phyloP scores from a whole-genome alignment of 2,888 invertebrate genomes.

The Cenopis cana region DNA sequence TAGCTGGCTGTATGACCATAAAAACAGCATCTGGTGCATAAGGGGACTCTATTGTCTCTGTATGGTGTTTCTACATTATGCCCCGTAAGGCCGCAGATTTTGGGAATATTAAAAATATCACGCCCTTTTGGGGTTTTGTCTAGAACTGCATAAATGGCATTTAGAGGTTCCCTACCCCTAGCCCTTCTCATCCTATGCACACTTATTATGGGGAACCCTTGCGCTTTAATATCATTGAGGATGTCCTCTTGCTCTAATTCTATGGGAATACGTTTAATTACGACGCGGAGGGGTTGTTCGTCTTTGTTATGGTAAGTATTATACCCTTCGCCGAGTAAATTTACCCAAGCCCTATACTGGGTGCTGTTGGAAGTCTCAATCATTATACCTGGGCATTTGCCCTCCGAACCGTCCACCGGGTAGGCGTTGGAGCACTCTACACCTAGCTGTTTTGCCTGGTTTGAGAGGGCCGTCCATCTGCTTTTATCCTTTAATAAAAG shows the following conservation, averaged over 20 bases:
- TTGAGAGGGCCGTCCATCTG: not conserved
- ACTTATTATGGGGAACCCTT: not conserved
- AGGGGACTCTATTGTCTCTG: not conserved
- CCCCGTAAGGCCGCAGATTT: not conserved
- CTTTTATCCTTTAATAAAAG: not conserved
- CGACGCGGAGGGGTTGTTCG: not conserved
- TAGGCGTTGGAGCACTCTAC: not conserved
- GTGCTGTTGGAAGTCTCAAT: not conserved
- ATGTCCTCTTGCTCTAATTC: not conserved
- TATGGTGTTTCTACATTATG: not conserved
- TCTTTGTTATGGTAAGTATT: not conserved
- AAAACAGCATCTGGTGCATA: not conserved
- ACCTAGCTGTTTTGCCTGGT: not conserved
- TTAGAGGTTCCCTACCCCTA: not conserved
- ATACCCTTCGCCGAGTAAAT: not conserved
- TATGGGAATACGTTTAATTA: not conserved
- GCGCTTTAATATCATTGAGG: rapidly evolving
- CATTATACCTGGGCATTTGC: not conserved
- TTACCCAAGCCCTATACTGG: not conserved
- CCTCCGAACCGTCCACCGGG: not conserved
- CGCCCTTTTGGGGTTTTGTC: not conserved
- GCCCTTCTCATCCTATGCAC: not conserved
- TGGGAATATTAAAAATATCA: not conserved
- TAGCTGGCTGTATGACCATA: not conserved
- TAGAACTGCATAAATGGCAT: no score